These are phyloP conservation scores for Sialis fuliginosa DNA, from an alignment of 2,888 invertebrate genomes.

Conservation along the genomic window DNA sequence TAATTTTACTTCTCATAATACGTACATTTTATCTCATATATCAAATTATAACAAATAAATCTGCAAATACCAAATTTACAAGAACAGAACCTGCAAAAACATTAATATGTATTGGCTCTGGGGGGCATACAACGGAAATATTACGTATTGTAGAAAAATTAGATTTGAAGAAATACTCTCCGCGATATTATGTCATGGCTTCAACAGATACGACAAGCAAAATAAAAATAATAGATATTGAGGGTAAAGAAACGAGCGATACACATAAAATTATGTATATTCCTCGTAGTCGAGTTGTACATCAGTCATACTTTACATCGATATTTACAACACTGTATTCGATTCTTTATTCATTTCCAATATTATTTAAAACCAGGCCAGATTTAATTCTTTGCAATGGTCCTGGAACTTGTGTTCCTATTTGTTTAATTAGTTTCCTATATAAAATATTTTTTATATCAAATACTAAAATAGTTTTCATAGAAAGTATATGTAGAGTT, in stretches of 20 bases:
- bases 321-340: slow-evolving; percentile 62
- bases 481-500: slow-evolving; percentile 92
- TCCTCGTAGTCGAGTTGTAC: slow-evolving; percentile 72
- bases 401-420: slow-evolving; percentile 90
- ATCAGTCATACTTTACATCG: slow-evolving; percentile 68
- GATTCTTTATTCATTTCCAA: slow-evolving; percentile 44
- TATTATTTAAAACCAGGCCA: slow-evolving; percentile 52
- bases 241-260: slow-evolving; percentile 18
- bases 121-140: slow-evolving; percentile 94
- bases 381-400: slow-evolving; percentile 83
- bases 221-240: slow-evolving; percentile 40
- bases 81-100: slow-evolving; percentile 24
- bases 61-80: slow-evolving; percentile 14
- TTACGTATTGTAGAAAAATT: slow-evolving; percentile 49
- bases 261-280: slow-evolving; percentile 39
- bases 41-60: slow-evolving; percentile 13
- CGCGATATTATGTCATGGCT: slow-evolving; percentile 63
- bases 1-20: neutral
- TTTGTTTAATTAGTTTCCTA: slow-evolving; percentile 63
- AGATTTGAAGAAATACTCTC: slow-evolving; percentile 42
- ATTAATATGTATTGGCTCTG: slow-evolving; percentile 55
- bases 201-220: slow-evolving; percentile 59
- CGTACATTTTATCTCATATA: neutral
- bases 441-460: slow-evolving; percentile 47
- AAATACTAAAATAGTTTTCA: slow-evolving; percentile 63